These are phyloP conservation scores for Seira sanloemensis DNA, from an alignment of 2,888 invertebrate species.

Conservation along the genomic window DNA sequence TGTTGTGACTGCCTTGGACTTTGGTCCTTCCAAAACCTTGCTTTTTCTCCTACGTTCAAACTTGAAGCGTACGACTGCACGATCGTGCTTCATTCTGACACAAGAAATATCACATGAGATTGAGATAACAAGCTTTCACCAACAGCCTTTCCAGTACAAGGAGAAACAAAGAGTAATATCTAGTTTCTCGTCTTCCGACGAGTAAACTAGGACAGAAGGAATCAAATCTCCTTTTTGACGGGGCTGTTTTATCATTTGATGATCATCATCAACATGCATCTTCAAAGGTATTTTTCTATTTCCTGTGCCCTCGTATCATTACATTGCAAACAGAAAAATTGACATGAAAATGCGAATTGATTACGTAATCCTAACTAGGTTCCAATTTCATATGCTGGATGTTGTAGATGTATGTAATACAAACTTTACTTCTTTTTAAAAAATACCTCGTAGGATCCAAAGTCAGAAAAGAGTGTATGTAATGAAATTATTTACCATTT, in stretches of 20 bases:
- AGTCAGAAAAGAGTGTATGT: neutral
- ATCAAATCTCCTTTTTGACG: neutral
- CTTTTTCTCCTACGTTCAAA: no score
- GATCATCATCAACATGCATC: neutral
- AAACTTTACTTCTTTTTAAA: neutral
- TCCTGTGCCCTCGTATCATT: neutral
- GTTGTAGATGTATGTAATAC: no score
- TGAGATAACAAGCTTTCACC: neutral
- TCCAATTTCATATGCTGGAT: neutral
- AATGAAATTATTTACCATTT: neutral
- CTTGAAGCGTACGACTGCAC: no score
- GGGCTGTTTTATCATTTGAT: neutral
- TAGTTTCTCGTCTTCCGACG: neutral
- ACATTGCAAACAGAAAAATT: no score
- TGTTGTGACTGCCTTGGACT: no score
- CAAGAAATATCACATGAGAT: neutral
- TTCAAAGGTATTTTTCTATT: neutral
- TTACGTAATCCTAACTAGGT: neutral
- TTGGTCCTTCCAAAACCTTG: no score
- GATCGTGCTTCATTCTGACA: no score
- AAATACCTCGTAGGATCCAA: neutral
- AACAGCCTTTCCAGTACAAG: neutral
- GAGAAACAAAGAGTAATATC: neutral
- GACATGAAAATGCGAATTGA: neutral
- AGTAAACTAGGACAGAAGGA: neutral